Evolutionary conservation across 2,797 vertebrate genomes (phyloP).

Genomic region (Paguma larvata): DNA sequence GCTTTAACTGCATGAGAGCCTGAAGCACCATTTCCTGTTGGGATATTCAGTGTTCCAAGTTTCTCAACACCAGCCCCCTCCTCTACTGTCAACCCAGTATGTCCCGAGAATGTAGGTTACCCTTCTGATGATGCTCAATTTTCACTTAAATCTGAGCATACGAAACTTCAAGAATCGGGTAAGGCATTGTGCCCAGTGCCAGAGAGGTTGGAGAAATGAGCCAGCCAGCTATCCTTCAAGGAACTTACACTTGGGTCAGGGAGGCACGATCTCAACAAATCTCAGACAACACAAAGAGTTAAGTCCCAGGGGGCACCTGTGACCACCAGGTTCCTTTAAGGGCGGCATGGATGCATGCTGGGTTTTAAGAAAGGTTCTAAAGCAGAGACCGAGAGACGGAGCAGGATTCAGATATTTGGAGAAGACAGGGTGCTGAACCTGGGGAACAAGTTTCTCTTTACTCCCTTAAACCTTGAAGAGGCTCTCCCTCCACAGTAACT

Average conservation of each 20-base stretch:
- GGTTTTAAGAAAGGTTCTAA: not conserved
- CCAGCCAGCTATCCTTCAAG: not conserved
- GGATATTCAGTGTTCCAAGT: not conserved
- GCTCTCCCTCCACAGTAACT: too few species aligned
- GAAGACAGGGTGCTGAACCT: not conserved
- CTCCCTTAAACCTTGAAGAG: too few species aligned
- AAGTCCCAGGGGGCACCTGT: not conserved
- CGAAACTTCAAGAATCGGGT: not conserved
- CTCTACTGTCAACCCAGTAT: not conserved
- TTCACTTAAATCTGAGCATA: not conserved
- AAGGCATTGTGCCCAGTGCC: not conserved
- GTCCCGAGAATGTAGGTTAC: not conserved
- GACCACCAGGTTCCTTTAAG: not conserved
- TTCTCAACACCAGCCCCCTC: not conserved
- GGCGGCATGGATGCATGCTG: not conserved
- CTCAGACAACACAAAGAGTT: not conserved
- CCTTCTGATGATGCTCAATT: not conserved
- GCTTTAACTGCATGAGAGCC: not conserved
- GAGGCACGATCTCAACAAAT: not conserved
- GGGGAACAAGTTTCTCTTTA: not conserved
- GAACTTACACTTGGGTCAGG: not conserved
- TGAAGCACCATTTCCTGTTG: not conserved
- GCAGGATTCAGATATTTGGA: not conserved
- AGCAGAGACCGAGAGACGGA: not conserved
- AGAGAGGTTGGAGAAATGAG: not conserved